Percentiles rank a stretch among this genome's conserved stretches.
Evolutionary conservation across 2,888 invertebrate species (phyloP).

Genomic region (Synanthedon andrenaeformis): DNA sequence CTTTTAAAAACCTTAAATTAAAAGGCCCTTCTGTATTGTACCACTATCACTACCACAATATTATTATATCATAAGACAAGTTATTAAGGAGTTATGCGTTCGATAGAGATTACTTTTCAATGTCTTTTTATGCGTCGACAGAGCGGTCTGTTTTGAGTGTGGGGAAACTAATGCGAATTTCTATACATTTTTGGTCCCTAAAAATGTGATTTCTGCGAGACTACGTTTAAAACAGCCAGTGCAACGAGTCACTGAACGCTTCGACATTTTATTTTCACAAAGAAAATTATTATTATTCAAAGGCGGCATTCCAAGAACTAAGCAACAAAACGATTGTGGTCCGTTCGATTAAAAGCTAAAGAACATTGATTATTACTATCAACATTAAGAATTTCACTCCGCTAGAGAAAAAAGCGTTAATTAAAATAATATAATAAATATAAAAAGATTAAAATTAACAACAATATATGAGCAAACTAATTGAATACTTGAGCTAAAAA

Average conservation of each 20-base stretch:
- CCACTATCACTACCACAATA: conserved; percentile 33
- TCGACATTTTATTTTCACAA: too few species aligned
- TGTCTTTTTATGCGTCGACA: conserved; percentile 53
- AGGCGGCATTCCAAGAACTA: conserved; percentile 12
- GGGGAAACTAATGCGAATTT: background rate
- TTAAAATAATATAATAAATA: background rate
- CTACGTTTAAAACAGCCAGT: too few species aligned
- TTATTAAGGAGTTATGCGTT: background rate
- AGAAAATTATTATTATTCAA: too few species aligned
- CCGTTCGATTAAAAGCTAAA: conserved; percentile 35
- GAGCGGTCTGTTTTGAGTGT: background rate
- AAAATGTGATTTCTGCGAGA: conserved; percentile 18
- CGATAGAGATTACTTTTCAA: conserved; percentile 30
- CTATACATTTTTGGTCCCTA: conserved; percentile 40
- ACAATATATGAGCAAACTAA: conserved; percentile 65
- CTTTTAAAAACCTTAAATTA: conserved; percentile 49
- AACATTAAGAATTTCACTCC: conserved; percentile 48
- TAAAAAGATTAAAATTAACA: conserved; percentile 40
- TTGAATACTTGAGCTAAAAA: conserved; percentile 65
- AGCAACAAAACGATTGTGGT: conserved; percentile 27
- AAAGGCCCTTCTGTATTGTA: conserved; percentile 59
- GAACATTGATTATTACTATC: conserved; percentile 31
- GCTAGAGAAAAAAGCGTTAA: conserved; percentile 11
- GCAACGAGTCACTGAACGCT: too few species aligned
- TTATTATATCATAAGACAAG: background rate